Conservation (phyloP, 2,888 invertebrate species). For the Malthinus flaveolus region DNA sequence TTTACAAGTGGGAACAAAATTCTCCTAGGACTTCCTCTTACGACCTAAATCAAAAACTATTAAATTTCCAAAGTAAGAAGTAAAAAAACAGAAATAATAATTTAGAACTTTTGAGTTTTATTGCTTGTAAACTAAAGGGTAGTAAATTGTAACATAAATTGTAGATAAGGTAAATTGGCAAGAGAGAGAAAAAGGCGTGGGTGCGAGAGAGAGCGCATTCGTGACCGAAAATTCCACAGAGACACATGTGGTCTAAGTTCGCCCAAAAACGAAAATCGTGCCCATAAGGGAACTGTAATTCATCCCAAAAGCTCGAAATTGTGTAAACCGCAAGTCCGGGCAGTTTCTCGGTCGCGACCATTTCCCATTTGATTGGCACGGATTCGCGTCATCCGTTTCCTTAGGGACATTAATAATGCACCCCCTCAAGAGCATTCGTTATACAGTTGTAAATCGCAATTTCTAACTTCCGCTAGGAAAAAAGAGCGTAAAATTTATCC, state of each 20-base stretch:
- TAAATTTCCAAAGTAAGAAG: no score
- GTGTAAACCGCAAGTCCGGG: slow-evolving; percentile 35
- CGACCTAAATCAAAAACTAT: no score
- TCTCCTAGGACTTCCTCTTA: no score
- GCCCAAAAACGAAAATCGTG: slow-evolving; percentile 10
- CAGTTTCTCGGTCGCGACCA: slow-evolving; percentile 33
- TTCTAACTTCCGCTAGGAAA: slow-evolving; percentile 9
- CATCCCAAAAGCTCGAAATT: slow-evolving; percentile 47
- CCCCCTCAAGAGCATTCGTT: slow-evolving; percentile 46
- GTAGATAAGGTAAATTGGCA: slow-evolving; percentile 10
- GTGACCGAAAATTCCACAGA: slow-evolving; percentile 7
- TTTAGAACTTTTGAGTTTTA: slow-evolving; percentile 6
- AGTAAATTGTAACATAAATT: slow-evolving; percentile 18
- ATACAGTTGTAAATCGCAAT: slow-evolving; percentile 44
- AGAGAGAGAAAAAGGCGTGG: not conserved
- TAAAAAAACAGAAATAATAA: no score
- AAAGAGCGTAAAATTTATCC: not conserved
- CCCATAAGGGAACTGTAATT: slow-evolving; percentile 45
- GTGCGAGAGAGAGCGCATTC: not conserved
- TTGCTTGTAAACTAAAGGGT: slow-evolving; percentile 6
- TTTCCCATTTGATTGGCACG: slow-evolving; percentile 51
- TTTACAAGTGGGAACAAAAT: no score
- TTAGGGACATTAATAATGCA: slow-evolving; percentile 53
- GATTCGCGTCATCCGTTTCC: slow-evolving; percentile 52
- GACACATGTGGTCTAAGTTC: slow-evolving; percentile 8